Base-by-base conservation (phyloP, 2,888 invertebrate genomes). In the Machimus atricapillus region DNA sequence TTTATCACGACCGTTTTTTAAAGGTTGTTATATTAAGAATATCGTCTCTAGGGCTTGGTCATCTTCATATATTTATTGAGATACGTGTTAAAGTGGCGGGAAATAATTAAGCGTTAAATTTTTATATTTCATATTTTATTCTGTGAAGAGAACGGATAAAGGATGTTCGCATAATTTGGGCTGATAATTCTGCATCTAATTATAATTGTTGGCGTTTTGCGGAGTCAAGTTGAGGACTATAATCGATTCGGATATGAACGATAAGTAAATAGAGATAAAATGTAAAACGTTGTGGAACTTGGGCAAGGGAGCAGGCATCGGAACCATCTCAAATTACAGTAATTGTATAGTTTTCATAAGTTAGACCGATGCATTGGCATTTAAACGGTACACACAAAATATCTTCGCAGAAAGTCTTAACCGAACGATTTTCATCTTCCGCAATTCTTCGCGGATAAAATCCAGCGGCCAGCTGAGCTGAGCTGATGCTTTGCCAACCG, bases 351-450 rank as follows among this genome's bases (percentile, higher is more conserved):
- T 76, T 56, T 77, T 77, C 86, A 86, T 86, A 86, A 86, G 77
- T 76, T 73, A 56, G 77, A 40, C 8, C 23, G 73, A 58, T 85
- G 46, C 74, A 74, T 46, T 86, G 86, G 77, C 86, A 77, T 86
- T 86, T 86, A 86, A 86, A 86, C 86, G 86, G 86, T 86, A 86
- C 77, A 86, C 73, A 83, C 66, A 77, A 85, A 85, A 85, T 74
- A 85, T 86, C 52, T 86, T 27, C 19, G 77, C 77, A 37, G 76
- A 77, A 77, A 76, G 52, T 52, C 86, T 86, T 56, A 77, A 56
- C 23, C 66, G 19, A 86, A 52, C 77, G 86, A 77, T 86, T 86
- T 77, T 86, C 77, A 86, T 86, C 86, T 86, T 86, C 86, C 86
- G 86, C 77, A 86, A 86, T 86, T 86, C 56, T 56, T 23, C 27